phyloP scores from a whole-genome alignment of 53 echinoderm and acorn worm species.

The Holothuria leucospilota region DNA sequence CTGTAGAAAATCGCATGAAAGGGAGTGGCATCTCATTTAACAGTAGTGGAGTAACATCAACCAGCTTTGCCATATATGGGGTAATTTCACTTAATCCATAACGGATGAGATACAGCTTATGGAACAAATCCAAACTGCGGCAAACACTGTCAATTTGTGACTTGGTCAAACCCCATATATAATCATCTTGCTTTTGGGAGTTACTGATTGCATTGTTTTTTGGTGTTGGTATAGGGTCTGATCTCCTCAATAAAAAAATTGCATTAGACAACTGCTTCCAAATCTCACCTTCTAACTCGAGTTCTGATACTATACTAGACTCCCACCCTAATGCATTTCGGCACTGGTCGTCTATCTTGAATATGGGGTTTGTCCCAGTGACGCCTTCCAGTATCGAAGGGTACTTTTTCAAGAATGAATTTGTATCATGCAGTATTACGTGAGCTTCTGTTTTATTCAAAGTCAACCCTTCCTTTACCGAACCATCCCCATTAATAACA shows the following conservation, averaged over 20 bases:
- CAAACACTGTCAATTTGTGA: background rate
- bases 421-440: background rate
- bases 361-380: background rate
- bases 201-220: background rate
- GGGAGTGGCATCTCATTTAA: background rate
- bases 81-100: background rate
- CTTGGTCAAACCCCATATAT: background rate
- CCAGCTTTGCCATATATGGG: background rate
- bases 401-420: background rate
- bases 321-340: background rate
- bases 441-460: constrained; percentile 20
- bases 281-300: background rate
- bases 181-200: background rate
- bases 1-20: background rate
- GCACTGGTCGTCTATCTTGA: background rate
- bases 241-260: background rate
- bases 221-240: background rate
- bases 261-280: background rate
- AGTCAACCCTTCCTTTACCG: background rate
- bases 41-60: background rate
- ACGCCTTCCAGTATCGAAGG: background rate
- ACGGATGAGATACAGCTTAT: background rate
- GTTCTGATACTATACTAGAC: background rate
- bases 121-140: background rate
- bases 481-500: constrained; percentile 3